These are phyloP conservation scores for Anastrepha obliqua DNA, from an alignment of 1,140 invertebrate species.

Conservation along the genomic window DNA sequence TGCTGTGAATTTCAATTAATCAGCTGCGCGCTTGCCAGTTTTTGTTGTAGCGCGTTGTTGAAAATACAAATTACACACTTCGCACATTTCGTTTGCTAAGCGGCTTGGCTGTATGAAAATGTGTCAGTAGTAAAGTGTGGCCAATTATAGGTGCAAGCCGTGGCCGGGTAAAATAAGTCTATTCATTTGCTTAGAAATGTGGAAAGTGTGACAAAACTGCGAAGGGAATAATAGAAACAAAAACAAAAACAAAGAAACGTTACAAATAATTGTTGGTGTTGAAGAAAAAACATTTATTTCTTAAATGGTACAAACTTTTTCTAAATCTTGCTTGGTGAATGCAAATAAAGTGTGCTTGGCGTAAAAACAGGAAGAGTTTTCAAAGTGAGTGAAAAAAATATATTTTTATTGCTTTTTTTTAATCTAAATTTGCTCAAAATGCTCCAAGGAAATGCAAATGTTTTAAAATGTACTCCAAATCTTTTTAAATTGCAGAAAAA, in stretches of 20 bases:
- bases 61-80: conserved; percentile 24
- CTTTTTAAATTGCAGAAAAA: too few species aligned
- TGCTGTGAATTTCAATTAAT: conserved; percentile 46
- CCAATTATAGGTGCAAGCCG: conserved; percentile 16
- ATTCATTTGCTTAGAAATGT: conserved; percentile 10
- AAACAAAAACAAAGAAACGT: conserved; percentile 24
- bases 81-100: neutral
- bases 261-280: neutral
- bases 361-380: neutral
- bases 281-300: neutral
- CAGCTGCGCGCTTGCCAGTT: neutral
- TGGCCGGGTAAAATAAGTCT: neutral
- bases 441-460: too few species aligned
- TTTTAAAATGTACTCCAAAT: too few species aligned
- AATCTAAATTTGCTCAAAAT: too few species aligned
- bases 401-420: too few species aligned
- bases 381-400: neutral
- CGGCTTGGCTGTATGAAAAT: neutral
- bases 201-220: conserved; percentile 33
- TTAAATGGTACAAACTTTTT: neutral
- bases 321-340: neutral
- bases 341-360: neutral
- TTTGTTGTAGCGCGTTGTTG: conserved; percentile 26
- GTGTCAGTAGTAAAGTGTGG: conserved; percentile 24
- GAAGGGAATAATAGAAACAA: neutral